Evolutionary conservation across 1,140 invertebrate species (phyloP), one percentile per base, ranked within the genome.

Genomic region (Cherax destructor): DNA sequence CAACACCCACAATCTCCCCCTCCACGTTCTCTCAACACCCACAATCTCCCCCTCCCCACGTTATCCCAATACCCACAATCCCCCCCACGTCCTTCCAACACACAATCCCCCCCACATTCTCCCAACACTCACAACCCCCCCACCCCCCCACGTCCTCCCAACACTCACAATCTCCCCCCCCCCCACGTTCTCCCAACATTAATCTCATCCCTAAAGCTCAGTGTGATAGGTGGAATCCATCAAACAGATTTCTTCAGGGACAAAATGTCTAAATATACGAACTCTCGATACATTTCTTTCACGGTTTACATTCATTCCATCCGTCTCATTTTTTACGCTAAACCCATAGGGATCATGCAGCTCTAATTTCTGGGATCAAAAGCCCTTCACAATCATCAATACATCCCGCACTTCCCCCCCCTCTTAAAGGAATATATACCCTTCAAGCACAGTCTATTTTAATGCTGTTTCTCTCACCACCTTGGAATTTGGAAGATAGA

Each of bases 1-100:
- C 30, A 41, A 41, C 30, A 41, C 30, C 65, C 50, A 16, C 30
- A 41, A 13, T 78, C 30, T 50, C 76, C 5, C 49, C 56, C 79
- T 56, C 79, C 79, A n/a, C 79, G 52, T 50, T 81, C 79, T 81
- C 79, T 81, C 79, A 41, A 49, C 79, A 56, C 49, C 41, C 79
- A 56, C 79, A 56, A 49, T 81, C 79, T 81, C 21, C 56, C 79
- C n/a, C 79, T 81, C 77, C 13, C 77, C 24, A 30, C 24, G 30
- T 79, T 11, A 50, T 18, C 21, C 65, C 21, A 5, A 18, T 18
- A 18, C 7, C 9, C 65, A 18, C 65, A 18, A 11, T 69, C 65
- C 5, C 65, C 18, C 7, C 13, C 65, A 69, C 65, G 0, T 18
- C 1, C 65, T 5, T 6, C 13, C 65, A 41, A 41, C 30, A 0